Base-by-base conservation (phyloP, 2,888 invertebrate species). In the Leptinotarsa juncta region DNA sequence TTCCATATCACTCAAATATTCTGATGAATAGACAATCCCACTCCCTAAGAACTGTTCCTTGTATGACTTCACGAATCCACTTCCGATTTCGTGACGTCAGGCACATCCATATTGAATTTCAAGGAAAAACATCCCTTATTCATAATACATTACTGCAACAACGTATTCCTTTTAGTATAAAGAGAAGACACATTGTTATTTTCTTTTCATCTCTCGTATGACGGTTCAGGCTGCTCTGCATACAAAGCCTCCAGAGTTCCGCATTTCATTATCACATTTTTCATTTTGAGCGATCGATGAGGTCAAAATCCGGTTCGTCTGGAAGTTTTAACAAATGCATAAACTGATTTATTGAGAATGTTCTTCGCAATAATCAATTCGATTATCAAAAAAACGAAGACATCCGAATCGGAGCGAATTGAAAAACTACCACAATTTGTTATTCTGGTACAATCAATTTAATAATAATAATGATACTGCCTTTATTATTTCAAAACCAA, bases 241-340 rank as follows among this genome's bases (percentile, higher is more conserved):
- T 62, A 42, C 42, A 42, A 32, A 42, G 42, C 62, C n/a, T 14
- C 18, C 42, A 18, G 62, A 62, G 18, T 62, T 62, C 20, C 42
- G 62, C 62, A 62, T 62, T 62, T 62, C 62, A 62, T 62, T 62
- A 62, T 16, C 62, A 42, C 62, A 62, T 62, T 42, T 62, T 62
- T n/a, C 42, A 62, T n/a, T 16, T n/a, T 4, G 16, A 7, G 62
- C 26, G 53, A 51, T 55, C 50, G 23, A 67, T 67, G 51, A 20
- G 23, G 51, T 67, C 51, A 67, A 5, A 14, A 49, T 26, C 15
- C 16, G 14, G 51, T 2, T 15, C 16, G 15, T 51, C 51, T n/a
- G 14, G 4, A 16, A 16, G 3, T 51, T 51, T 42, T 12, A 5
- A 42, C 1, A 10, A 42, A 42, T 42, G 10, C 42, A 42, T 10